A percentile compares a stretch with the other conserved stretches of the same genome.
Conservation (phyloP, 35 echinoderm and acorn worm species). For the Ptychodera flava region DNA sequence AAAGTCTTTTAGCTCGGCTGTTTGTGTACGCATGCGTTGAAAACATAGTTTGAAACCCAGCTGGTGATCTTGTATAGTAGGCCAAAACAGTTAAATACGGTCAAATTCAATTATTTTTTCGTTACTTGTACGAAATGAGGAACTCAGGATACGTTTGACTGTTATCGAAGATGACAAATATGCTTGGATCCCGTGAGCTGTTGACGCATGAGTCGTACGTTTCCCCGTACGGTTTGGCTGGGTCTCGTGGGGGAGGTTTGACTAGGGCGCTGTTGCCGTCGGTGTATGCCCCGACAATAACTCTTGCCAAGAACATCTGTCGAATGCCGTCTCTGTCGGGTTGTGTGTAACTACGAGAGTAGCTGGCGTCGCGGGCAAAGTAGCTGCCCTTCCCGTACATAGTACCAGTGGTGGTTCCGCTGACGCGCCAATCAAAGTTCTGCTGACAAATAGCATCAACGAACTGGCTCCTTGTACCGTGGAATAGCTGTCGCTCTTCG, state of each 20-base stretch:
- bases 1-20: too few species aligned
- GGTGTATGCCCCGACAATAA: constrained; percentile 32
- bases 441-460: constrained; percentile 41
- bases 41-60: too few species aligned
- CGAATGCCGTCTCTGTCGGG: neutral
- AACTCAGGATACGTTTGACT: constrained; percentile 37
- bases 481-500: constrained; percentile 25
- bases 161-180: constrained; percentile 44
- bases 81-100: too few species aligned
- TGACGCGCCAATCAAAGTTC: constrained; percentile 38
- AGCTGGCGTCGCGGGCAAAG: constrained; percentile 23
- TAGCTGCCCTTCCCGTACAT: constrained; percentile 39
- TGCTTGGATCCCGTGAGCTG: constrained; percentile 3
- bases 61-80: too few species aligned
- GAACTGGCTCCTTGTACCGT: constrained; percentile 17
- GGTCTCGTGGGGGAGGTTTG: constrained; percentile 29
- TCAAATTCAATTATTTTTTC: too few species aligned
- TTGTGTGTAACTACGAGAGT: constrained; percentile 26
- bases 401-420: constrained; percentile 20
- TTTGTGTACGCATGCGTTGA: too few species aligned
- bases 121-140: constrained; percentile 34
- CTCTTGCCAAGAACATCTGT: constrained; percentile 38
- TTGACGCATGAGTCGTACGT: constrained; percentile 44
- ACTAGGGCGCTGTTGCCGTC: neutral
- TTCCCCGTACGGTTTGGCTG: neutral